These are phyloP conservation scores for Cantharis rustica DNA, from an alignment of 2,888 invertebrate species.

Conservation along the genomic window DNA sequence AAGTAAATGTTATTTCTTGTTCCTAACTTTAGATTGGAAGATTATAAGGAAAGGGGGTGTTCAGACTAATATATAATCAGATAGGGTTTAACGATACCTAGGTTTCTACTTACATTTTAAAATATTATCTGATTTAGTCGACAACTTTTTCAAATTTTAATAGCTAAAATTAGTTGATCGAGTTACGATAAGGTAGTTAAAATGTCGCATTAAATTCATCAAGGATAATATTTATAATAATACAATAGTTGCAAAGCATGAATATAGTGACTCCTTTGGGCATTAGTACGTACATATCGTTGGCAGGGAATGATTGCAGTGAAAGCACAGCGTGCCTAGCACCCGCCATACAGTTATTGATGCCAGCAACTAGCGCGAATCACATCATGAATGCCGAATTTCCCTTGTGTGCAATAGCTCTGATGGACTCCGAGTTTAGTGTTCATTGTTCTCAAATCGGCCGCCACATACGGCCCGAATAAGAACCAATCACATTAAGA, in stretches of 20 bases:
- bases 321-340: constrained; percentile 38
- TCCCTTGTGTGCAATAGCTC: constrained; percentile 51
- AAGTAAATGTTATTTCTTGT: constrained; percentile 40
- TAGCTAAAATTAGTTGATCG: background rate
- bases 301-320: constrained; percentile 46
- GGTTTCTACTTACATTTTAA: background rate
- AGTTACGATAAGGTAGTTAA: constrained; percentile 14
- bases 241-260: constrained; percentile 18
- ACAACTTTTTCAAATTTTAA: background rate
- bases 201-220: constrained; percentile 6
- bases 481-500: constrained; percentile 26
- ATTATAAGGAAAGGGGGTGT: background rate
- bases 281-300: constrained; percentile 45
- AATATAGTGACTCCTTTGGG: constrained; percentile 40
- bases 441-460: constrained; percentile 40
- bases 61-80: background rate
- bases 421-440: constrained; percentile 49
- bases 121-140: background rate
- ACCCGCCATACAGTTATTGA: constrained; percentile 47
- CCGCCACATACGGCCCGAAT: constrained; percentile 27
- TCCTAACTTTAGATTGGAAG: constrained; percentile 30
- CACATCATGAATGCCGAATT: constrained; percentile 53
- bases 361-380: constrained; percentile 51
- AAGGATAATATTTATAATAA: background rate
- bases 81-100: background rate